Evolutionary conservation across 2,113 vertebrate species (phyloP), one percentile per base, ranked within the genome.

Genomic region (Marmota monax): DNA sequence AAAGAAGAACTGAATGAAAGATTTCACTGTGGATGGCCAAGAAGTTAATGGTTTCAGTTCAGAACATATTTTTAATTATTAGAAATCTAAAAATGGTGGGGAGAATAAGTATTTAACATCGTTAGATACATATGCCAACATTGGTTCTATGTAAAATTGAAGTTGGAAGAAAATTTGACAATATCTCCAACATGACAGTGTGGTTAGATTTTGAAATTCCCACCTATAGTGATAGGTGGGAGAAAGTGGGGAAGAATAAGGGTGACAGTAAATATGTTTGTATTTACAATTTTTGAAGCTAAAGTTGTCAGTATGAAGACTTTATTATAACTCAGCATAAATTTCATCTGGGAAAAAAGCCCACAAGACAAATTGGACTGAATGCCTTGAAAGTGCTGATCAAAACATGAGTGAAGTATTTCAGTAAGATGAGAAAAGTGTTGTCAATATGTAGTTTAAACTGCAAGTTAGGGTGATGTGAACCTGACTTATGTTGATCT

Each of bases 241-340:
- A 92, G 90, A 72, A 82, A 95, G 56, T 94, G 39, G 90, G 65
- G 63, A 86, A 89, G 77, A 88, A 72, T 72, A 82, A 70, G n/a
- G 34, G 12, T 89, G 65, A 83, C 25, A 74, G 53, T 93, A 45
- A 90, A 61, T 88, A 0, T 42, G 48, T 94, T n/a, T 78, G 84
- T 96, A 82, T 39, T 93, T 89, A 95, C 51, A 45, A 27, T 37
- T 93, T 91, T 92, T 95, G 29, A 93, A 88, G 79, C 70, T 86
- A 73, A 76, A 84, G 63, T 79, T 89, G 34, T 95, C 92, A 94
- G 58, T 39, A 23, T 95, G 80, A 95, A 90, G 78, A 51, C 78
- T 93, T 32, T 53, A 2, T 53, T 63, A 39, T 56, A 79, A 78
- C 6, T 79, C 45, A 82, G 48, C 58, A 45, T 78, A 58, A 58